A percentile compares a stretch with the other conserved stretches of the same genome.
Conservation (phyloP, 2,113 vertebrate species). For the Labeo rohita region DNA sequence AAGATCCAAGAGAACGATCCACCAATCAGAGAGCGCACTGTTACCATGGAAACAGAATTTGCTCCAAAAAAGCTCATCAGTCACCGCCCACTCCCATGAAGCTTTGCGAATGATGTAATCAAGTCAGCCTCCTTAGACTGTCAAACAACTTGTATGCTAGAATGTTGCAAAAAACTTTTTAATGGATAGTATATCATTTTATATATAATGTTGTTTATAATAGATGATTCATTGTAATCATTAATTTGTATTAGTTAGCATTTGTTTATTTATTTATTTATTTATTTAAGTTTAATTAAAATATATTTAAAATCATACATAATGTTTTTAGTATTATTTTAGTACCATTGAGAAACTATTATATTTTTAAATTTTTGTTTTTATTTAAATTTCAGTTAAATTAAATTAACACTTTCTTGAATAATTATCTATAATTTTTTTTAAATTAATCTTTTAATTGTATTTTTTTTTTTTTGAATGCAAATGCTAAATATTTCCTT, state of each 20-base stretch:
- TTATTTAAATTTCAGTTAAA: no score
- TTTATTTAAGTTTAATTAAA: background rate
- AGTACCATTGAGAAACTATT: no score
- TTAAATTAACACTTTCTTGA: no score
- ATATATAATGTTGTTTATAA: background rate
- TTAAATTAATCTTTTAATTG: no score
- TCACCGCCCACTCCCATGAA: slow-evolving; percentile 19
- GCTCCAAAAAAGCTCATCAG: slow-evolving; percentile 4
- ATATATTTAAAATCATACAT: background rate
- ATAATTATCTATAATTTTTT: no score
- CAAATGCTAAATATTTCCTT: no score
- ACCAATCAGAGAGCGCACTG: background rate
- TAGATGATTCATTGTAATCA: background rate
- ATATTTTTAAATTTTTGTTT: no score
- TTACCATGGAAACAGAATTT: slow-evolving; percentile 27
- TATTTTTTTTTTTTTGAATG: no score
- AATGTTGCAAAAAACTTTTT: background rate
- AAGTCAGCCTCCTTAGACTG: background rate
- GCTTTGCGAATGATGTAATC: slow-evolving; percentile 28
- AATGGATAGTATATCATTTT: no score
- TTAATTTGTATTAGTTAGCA: background rate
- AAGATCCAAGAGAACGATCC: background rate
- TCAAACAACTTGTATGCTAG: background rate
- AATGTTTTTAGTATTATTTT: background rate
- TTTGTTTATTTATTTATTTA: background rate